Conservation (phyloP, 2,113 vertebrate species). For the Sinocyclocheilus grahami region DNA sequence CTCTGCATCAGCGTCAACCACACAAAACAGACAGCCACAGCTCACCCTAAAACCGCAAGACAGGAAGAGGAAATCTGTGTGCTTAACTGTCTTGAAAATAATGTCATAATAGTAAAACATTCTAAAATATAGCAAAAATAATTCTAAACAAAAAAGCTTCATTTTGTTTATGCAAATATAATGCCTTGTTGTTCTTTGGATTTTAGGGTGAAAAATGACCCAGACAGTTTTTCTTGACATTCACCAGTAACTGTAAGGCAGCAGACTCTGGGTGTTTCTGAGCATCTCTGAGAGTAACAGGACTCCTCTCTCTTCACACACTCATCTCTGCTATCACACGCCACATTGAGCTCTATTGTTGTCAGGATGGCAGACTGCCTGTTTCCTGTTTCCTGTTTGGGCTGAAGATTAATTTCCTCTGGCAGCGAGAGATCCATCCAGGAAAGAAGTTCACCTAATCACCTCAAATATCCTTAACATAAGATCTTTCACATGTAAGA, state of each 20-base stretch:
- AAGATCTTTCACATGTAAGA: not conserved
- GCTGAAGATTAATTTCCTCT: slow-evolving; percentile 68
- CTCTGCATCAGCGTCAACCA: no score
- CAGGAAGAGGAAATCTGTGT: not conserved
- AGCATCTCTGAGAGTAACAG: no score
- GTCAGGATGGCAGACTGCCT: slow-evolving; percentile 67
- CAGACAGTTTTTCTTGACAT: not conserved
- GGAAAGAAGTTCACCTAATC: slow-evolving; percentile 52
- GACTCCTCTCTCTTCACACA: not conserved
- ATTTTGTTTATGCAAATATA: not conserved
- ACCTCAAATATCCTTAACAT: not conserved
- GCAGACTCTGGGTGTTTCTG: no score
- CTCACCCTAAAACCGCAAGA: not conserved
- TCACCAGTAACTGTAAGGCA: no score
- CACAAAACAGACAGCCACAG: not conserved
- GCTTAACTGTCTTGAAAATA: no score
- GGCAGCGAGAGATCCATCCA: slow-evolving; percentile 56
- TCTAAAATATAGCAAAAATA: no score
- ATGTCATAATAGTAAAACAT: no score
- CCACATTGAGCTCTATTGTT: slow-evolving; percentile 67
- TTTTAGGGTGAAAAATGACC: not conserved
- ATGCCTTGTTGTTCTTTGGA: not conserved
- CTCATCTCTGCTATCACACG: slow-evolving; percentile 54
- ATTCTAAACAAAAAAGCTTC: not conserved
- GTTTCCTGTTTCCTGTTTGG: slow-evolving; percentile 77